These are phyloP conservation scores for Henricia sp. DNA, from an alignment of 53 echinoderm and acorn worm genomes.

Conservation along the genomic window DNA sequence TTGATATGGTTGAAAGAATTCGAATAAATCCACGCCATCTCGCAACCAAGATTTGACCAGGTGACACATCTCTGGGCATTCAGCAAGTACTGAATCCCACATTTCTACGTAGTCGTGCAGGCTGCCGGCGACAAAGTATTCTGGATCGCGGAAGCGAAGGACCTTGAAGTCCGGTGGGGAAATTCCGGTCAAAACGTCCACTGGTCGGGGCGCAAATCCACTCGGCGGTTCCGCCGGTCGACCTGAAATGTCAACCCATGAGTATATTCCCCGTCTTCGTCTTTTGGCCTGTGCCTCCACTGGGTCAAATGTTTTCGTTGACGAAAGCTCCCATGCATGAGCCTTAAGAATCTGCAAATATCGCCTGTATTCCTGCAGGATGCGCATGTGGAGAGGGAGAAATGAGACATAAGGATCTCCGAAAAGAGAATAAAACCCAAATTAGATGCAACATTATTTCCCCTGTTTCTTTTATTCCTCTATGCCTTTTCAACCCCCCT, in stretches of 20 bases:
- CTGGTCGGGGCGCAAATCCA: slow-evolving; percentile 2
- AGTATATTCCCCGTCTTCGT: not conserved
- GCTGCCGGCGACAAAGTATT: slow-evolving; percentile 10
- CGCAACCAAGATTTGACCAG: slow-evolving; percentile 1
- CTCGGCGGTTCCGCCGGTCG: not conserved
- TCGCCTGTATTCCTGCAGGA: not conserved
- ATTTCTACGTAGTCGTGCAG: not conserved
- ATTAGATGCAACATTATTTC: no score
- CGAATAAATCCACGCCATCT: slow-evolving; percentile 2
- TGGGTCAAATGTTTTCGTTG: no score
- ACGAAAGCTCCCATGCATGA: no score
- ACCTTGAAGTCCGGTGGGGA: not conserved
- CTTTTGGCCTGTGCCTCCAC: not conserved
- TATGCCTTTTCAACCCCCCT: no score
- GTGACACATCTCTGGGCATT: not conserved
- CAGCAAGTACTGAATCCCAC: not conserved
- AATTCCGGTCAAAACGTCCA: slow-evolving; percentile 3
- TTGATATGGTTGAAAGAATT: not conserved
- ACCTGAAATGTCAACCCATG: slow-evolving; percentile 15
- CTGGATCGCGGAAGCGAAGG: slow-evolving; percentile 25
- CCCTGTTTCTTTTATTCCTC: no score
- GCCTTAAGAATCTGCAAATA: not conserved
- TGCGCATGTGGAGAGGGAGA: no score
- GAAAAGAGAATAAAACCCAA: no score
- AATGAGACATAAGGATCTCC: no score